Evolutionary conservation across 1,140 invertebrate genomes (phyloP), one percentile per base, ranked within the genome.

Genomic region (Portunus trituberculatus): DNA sequence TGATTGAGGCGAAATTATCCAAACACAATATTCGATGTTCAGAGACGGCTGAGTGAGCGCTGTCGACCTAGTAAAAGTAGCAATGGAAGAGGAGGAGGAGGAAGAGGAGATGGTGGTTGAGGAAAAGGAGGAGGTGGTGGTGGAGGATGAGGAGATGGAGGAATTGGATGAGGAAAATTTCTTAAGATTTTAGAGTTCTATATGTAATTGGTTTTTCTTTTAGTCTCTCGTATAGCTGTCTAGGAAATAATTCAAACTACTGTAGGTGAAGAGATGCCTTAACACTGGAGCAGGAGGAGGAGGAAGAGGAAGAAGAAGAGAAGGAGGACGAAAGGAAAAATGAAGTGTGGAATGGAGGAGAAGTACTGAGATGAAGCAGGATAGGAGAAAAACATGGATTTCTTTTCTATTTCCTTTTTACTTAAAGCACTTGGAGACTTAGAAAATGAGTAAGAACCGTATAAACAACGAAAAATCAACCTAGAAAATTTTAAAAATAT

Each of bases 1-100:
- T 91, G 94, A 94, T 94, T 91, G 67, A 94, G 91, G 90, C 94
- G 94, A 94, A 94, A 94, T 94, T 94, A 94, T 91, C 67, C 94
- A 94, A 94, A 94, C 94, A 94, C 88, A 91, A 91, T 94, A 91
- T 76, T 29, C 32, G 32, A 31, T 94, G 67, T 91, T 91, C 94
- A 48, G 59, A 90, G 48, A 28, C 59, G 87, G 59, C 88, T 91
- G 94, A 52, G 52, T 28, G 31, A 48, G 4, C 48, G 52, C n/a
- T 25, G 91, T 45, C 46, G 86, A 48, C 25, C 88, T 32, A 29
- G 91, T 25, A 92, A 92, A 92, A 92, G 91, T 92, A 82, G 91
- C 91, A 25, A n/a, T 4, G 59, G 91, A 32, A n/a, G 67, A 31
- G 82, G 82, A 31, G n/a, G 91, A 90, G 88, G 86, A 46, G 31